These are phyloP conservation scores for Micropterix aruncella DNA, from an alignment of 2,888 invertebrate species.

Conservation along the genomic window DNA sequence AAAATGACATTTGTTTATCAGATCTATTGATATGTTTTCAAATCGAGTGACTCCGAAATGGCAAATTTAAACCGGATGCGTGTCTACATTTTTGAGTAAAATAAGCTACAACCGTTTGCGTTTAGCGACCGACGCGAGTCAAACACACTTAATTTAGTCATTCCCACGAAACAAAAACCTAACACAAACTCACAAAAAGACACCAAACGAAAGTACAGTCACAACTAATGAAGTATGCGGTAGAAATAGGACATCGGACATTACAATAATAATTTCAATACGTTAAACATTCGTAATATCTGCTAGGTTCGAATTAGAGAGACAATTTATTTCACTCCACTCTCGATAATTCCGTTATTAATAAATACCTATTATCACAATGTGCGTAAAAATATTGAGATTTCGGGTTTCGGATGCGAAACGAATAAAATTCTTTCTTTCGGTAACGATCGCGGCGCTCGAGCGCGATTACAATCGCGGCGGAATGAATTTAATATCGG, in stretches of 20 bases:
- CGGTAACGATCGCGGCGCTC: conserved; percentile 8
- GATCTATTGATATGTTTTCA: background rate
- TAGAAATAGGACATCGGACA: conserved; percentile 5
- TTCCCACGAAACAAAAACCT: background rate
- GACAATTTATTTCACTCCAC: conserved; percentile 8
- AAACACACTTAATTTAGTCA: background rate
- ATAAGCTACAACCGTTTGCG: too few relatives aligned
- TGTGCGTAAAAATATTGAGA: conserved; percentile 14
- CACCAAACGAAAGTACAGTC: background rate
- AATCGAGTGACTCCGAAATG: background rate
- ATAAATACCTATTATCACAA: conserved; percentile 14
- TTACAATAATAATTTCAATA: conserved; percentile 7
- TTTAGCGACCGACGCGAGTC: background rate
- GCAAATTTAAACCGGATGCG: too few relatives aligned
- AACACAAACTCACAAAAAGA: background rate
- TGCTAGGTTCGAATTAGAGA: conserved; percentile 8
- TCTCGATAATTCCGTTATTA: conserved; percentile 1
- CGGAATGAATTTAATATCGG: background rate
- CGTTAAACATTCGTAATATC: conserved; percentile 2
- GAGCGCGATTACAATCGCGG: conserved; percentile 4
- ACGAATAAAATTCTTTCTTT: conserved; percentile 9
- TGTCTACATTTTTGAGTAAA: too few relatives aligned
- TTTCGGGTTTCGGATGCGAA: conserved; percentile 9
- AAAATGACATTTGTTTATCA: background rate
- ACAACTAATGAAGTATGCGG: background rate